Conservation (phyloP, 2,888 invertebrate genomes). For the Seira ritae region DNA sequence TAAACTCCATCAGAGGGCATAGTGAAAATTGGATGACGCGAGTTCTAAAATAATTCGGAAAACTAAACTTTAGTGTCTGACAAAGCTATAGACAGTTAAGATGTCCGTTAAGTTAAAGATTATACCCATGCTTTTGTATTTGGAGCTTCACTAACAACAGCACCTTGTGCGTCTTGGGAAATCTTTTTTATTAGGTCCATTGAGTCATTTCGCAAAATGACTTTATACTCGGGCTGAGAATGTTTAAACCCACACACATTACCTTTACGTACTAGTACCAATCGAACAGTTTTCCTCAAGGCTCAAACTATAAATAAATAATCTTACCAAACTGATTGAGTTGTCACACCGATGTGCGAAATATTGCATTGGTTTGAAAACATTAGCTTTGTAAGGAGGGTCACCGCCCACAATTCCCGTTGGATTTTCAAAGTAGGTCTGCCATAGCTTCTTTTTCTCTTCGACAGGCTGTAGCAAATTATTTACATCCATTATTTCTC, state of each 20-base stretch:
- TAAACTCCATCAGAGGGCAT: constrained; percentile 85
- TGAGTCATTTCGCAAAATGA: constrained; percentile 22
- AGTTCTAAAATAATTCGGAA: constrained; percentile 61
- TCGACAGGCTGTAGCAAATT: constrained; percentile 57
- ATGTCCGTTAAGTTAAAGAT: too few species aligned
- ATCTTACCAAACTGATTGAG: constrained; percentile 65
- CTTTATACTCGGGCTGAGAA: constrained; percentile 47
- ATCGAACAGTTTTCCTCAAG: too few species aligned
- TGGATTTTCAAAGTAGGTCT: constrained; percentile 60
- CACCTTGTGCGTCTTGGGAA: not conserved
- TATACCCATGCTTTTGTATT: too few species aligned
- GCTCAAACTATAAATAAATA: too few species aligned
- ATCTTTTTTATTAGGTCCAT: constrained; percentile 32
- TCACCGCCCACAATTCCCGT: constrained; percentile 5
- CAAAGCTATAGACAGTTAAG: too few species aligned
- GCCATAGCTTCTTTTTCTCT: constrained; percentile 64
- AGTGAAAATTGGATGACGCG: constrained; percentile 78
- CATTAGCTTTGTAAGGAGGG: constrained; percentile 22
- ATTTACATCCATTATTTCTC: constrained; percentile 17
- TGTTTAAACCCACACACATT: not conserved
- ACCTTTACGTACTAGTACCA: too few species aligned
- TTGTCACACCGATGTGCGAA: constrained; percentile 67
- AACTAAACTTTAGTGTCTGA: too few species aligned
- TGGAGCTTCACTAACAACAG: not conserved
- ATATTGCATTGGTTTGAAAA: constrained; percentile 40